Evolutionary conservation across 2,113 vertebrate genomes (phyloP), one percentile per base, ranked within the genome.

Genomic region (Oplegnathus fasciatus): DNA sequence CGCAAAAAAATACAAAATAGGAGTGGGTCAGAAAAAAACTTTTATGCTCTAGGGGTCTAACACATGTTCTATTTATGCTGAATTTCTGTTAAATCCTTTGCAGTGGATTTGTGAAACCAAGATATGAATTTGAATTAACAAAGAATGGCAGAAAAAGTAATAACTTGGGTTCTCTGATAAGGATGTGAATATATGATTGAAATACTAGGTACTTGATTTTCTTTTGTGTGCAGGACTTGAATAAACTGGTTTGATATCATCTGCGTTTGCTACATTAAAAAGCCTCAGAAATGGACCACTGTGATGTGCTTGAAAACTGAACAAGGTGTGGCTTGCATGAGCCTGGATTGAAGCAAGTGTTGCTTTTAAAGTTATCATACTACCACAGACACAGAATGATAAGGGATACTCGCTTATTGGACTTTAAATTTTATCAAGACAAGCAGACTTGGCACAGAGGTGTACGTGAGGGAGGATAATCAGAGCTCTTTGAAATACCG

Each of bases 401-500:
- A 71, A 62, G 54, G 28, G 24, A 57, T 22, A 73, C 46, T 72
- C 14, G 10, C 48, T 77, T 57, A 75, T 13, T 77, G 75, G 82
- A 77, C 65, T 68, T 70, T 13, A 58, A 72, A 32, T 66, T 80
- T 74, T 42, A 82, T 52, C 20, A 37, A 54, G 64, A 71, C n/a
- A 66, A 60, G 40, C 71, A 68, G 67, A 55, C 44, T 14, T 20
- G 64, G 44, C 83, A 55, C 54, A 44, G 24, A 67, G 44, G 46
- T 46, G 17, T 65, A 68, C 2, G 26, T 78, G 84, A 85, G 48
- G 20, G 22, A 84, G 78, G 75, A 85, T 87, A 83, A 91, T 89
- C 68, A 72, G 52, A 67, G 58, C 74, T 68, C 79, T 86, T 76
- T 68, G 62, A 88, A 85, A 34, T 42, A 74, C 40, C 1, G 13